These are phyloP conservation scores for Acrobasis suavella DNA, from an alignment of 2,888 invertebrate species.

Conservation along the genomic window DNA sequence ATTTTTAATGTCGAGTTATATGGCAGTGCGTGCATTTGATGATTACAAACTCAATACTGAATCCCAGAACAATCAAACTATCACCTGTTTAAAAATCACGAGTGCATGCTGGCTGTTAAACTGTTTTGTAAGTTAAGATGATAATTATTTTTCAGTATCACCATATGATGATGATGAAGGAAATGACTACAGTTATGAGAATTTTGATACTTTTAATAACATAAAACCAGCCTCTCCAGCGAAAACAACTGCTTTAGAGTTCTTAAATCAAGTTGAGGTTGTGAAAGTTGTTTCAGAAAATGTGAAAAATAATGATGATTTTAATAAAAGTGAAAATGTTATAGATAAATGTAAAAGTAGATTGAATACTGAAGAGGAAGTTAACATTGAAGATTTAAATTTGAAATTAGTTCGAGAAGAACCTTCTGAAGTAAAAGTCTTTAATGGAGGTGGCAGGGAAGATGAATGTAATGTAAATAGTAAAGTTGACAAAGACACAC, in stretches of 20 bases:
- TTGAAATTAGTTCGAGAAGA: constrained; percentile 56
- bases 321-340: constrained; percentile 22
- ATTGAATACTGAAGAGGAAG: constrained; percentile 27
- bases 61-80: no score
- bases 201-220: constrained; percentile 57
- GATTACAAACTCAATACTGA: no score
- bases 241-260: constrained; percentile 4
- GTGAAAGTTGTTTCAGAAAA: constrained; percentile 32
- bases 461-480: constrained; percentile 29
- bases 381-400: constrained; percentile 61
- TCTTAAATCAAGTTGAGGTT: neutral
- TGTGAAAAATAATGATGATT: constrained; percentile 19
- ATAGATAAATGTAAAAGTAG: constrained; percentile 26
- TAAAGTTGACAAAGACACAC: constrained; percentile 32
- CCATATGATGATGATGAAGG: constrained; percentile 67
- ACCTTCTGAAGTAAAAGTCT: constrained; percentile 38
- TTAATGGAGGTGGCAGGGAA: constrained; percentile 31
- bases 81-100: no score
- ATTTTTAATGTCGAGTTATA: no score
- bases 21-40: no score
- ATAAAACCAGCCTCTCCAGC: constrained; percentile 43
- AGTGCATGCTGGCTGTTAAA: no score
- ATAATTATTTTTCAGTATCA: constrained; percentile 57
- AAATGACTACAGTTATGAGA: constrained; percentile 62
- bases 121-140: neutral